Percentiles rank a stretch among this genome's conserved stretches.
Conservation (phyloP, 1,140 invertebrate species). For the Trichomalopsis sarcophagae region DNA sequence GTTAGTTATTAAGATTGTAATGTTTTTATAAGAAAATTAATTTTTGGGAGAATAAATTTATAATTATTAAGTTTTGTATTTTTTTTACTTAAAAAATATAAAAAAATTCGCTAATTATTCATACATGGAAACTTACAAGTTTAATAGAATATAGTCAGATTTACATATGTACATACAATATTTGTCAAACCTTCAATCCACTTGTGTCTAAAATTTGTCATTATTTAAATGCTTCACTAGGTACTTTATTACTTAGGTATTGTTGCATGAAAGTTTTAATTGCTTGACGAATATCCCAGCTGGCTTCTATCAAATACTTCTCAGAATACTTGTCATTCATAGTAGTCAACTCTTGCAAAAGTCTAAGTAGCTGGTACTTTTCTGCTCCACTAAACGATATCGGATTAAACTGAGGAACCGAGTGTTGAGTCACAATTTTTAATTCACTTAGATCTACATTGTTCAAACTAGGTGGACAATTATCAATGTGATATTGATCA, state of each 20-base stretch:
- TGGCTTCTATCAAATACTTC: constrained; percentile 62
- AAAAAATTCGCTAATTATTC: neutral
- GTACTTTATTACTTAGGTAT: constrained; percentile 68
- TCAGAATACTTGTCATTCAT: constrained; percentile 66
- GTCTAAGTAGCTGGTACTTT: constrained; percentile 67
- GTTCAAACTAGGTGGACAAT: constrained; percentile 56
- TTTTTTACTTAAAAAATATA: constrained; percentile 22
- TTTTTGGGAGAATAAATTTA: constrained; percentile 45
- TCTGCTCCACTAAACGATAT: constrained; percentile 66
- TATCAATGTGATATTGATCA: constrained; percentile 70
- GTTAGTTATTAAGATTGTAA: constrained; percentile 72
- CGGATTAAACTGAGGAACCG: constrained; percentile 62
- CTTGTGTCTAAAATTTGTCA: constrained; percentile 6
- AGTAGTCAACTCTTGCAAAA: constrained; percentile 66
- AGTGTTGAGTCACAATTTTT: constrained; percentile 38
- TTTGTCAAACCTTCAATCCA: constrained; percentile 3
- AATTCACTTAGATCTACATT: constrained; percentile 53
- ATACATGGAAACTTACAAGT: neutral
- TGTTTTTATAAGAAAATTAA: constrained; percentile 44
- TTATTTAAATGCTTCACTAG: constrained; percentile 65
- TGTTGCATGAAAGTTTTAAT: constrained; percentile 67
- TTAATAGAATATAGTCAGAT: neutral
- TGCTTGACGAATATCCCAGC: constrained; percentile 69
- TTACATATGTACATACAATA: constrained; percentile 23
- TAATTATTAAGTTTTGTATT: constrained; percentile 44